phyloP scores from a whole-genome alignment of 2,888 invertebrate species.

The Pocota personata region DNA sequence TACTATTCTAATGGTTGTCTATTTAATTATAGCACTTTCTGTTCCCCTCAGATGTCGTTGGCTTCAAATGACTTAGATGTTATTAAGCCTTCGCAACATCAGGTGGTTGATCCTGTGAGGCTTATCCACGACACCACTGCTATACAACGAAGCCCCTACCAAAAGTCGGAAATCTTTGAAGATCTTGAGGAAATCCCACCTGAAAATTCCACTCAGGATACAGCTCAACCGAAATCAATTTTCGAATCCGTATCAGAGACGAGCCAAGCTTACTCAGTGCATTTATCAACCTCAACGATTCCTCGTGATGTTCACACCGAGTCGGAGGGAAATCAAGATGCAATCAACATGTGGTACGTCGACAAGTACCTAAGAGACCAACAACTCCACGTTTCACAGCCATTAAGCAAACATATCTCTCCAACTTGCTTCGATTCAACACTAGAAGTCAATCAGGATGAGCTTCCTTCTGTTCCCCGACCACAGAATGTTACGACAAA shows the following conservation, averaged over 20 bases:
- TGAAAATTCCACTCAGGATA: not conserved
- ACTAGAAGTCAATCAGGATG: not conserved
- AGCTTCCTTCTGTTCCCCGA: not conserved
- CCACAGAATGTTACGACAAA: slow-evolving; percentile 21
- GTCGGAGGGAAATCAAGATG: not conserved
- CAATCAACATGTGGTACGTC: not conserved
- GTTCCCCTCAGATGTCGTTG: not conserved
- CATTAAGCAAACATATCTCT: not conserved
- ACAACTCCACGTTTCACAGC: not conserved
- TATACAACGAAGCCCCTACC: not conserved
- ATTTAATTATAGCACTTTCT: not conserved
- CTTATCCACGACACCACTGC: not conserved
- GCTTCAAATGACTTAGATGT: not conserved
- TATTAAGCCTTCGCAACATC: no score
- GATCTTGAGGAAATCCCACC: not conserved
- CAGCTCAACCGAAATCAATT: not conserved
- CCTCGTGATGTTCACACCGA: not conserved
- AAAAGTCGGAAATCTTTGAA: slow-evolving; percentile 36
- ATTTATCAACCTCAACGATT: not conserved
- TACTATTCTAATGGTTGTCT: not conserved
- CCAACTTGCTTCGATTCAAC: not conserved
- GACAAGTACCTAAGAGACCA: slow-evolving; percentile 8
- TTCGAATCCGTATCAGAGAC: not conserved
- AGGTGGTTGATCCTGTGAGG: not conserved
- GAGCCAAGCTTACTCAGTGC: not conserved